Conservation (phyloP, 2,888 invertebrate species). For the Antitype chi region DNA sequence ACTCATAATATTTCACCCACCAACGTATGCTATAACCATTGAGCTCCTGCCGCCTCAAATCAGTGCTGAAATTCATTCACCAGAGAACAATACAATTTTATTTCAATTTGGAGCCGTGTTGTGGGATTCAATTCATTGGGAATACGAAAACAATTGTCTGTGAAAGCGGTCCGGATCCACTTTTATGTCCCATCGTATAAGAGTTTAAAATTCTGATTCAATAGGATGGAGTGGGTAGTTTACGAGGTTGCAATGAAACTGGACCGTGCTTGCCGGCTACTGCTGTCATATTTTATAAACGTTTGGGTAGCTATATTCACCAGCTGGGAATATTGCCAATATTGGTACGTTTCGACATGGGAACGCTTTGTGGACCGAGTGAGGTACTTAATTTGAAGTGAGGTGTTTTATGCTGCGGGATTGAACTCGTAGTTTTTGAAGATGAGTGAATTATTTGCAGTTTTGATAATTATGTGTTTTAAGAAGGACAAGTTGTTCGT, state of each 20-base stretch:
- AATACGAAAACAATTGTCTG: slow-evolving; percentile 38
- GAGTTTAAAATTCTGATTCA: slow-evolving; percentile 63
- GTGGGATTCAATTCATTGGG: slow-evolving; percentile 9
- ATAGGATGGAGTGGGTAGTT: slow-evolving; percentile 57
- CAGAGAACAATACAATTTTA: slow-evolving; percentile 24
- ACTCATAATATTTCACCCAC: no score
- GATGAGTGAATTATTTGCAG: not conserved
- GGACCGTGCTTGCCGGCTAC: not conserved
- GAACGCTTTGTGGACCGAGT: slow-evolving; percentile 4
- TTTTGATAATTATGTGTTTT: not conserved
- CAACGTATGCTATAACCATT: no score
- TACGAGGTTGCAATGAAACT: slow-evolving; percentile 52
- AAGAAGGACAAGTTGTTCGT: no score
- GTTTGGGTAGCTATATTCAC: slow-evolving; percentile 25
- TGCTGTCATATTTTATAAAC: slow-evolving; percentile 25
- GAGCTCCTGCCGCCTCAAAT: not conserved
- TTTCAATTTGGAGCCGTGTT: slow-evolving; percentile 2
- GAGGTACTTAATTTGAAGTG: not conserved
- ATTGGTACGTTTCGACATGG: not conserved
- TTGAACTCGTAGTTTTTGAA: not conserved
- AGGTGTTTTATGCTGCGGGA: slow-evolving; percentile 14
- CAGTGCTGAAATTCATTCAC: not conserved
- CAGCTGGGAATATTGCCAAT: slow-evolving; percentile 36
- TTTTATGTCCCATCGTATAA: slow-evolving; percentile 51
- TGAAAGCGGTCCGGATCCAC: slow-evolving; percentile 11